Base-by-base conservation (phyloP, 2,888 invertebrate genomes). In the Isoperla grammatica region DNA sequence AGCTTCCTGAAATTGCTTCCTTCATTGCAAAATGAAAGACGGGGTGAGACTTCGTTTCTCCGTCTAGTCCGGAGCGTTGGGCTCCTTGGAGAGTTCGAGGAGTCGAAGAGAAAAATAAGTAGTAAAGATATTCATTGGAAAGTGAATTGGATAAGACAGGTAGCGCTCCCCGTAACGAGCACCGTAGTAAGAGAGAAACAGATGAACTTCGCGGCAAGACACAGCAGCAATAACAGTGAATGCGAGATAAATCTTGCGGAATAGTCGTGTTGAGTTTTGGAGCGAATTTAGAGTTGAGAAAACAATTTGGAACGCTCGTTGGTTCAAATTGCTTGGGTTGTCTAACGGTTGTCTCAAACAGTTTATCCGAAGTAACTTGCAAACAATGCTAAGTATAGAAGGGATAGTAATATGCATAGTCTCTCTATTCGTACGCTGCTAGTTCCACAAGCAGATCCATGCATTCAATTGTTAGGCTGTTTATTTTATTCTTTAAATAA, bases 81-180 rank as follows among this genome's bases (percentile, higher is more conserved):
- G 19, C 11, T 54, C 54, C 43, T 35, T 20, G 37, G 37, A 42
- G 37, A 42, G 35, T 54, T 45, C 22, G 13, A 53, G 45, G 22
- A 37, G 29, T 17, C 45, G 35, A 43, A 56, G 22, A 6, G 46
- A 48, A 20, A 12, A 20, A 48, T 42, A 58, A 45, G 43, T 50
- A 60, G 60, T 46, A 49, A 50, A 56, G 60, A 60, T 60, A 60
- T 60, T 56, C 60, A 60, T 60, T 60, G 60, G 50, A 60, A 60
- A 60, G 56, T 22, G 60, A 60, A 60, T 60, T 60, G 60, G 60
- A 50, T 42, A 29, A 56, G 60, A 60, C 60, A 60, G 56, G 60
- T 60, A 60, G 49, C 42, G 56, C 55, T 19, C 11, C n/a, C 29
- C 15, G 49, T 45, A 45, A 43, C 19, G 43, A 56, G 17, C 39